A percentile compares a stretch with the other conserved stretches of the same genome.
Conservation (phyloP, 2,113 vertebrate species). For the Mormyrus lacerda region DNA sequence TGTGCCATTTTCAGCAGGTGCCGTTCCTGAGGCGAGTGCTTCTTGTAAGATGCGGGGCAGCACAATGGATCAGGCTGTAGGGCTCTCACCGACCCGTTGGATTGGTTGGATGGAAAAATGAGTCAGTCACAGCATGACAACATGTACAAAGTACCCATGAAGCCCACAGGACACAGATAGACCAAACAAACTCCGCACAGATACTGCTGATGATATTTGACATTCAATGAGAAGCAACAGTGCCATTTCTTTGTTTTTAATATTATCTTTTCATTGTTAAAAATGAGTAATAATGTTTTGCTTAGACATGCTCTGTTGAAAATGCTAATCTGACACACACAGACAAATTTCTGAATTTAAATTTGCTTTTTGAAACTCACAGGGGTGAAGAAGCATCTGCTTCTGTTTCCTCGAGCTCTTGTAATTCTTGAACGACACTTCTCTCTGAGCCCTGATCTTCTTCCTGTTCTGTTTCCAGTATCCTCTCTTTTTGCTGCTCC, state of each 20-base stretch:
- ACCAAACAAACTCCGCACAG: not conserved
- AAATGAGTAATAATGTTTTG: not conserved
- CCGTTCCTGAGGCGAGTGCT: conserved; percentile 62
- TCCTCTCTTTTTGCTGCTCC: conserved; percentile 10
- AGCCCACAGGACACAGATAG: not conserved
- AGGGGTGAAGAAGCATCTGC: conserved; percentile 17
- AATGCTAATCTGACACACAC: not conserved
- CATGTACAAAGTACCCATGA: not conserved
- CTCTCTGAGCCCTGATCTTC: conserved; percentile 8
- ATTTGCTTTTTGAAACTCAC: conserved; percentile 32
- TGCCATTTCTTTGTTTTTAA: not conserved
- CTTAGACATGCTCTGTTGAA: not conserved
- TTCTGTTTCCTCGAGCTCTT: conserved; percentile 25
- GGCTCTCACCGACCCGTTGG: not conserved
- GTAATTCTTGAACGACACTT: conserved; percentile 6
- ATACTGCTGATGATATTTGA: not conserved
- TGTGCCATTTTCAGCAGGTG: conserved; percentile 60
- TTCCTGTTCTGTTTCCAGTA: not conserved
- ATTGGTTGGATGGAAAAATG: not conserved
- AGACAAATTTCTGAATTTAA: not conserved
- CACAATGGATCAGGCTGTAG: conserved; percentile 38
- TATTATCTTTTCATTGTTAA: not conserved
- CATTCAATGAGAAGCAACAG: not conserved
- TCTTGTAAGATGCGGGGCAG: conserved; percentile 64
- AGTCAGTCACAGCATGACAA: not conserved